Evolutionary conservation across 2,797 vertebrate species (phyloP), one percentile per base, ranked within the genome.

Genomic region (Ctenosaura bakeri): DNA sequence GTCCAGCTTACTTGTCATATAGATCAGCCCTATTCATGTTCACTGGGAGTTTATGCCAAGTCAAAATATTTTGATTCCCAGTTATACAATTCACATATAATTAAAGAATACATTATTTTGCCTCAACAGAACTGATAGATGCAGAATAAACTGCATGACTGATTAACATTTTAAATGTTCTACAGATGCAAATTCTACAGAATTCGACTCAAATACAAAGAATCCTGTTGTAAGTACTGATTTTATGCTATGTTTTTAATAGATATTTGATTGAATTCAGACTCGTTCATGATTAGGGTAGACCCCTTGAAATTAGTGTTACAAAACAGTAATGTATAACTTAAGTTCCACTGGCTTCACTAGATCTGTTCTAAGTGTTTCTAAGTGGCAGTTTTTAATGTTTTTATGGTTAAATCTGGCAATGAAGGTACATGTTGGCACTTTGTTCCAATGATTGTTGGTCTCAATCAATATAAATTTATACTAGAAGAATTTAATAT

Each of bases 111-210:
- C 14, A n/a, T 13, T 18, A 42, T 46, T 8, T 71, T 77, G 78
- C 38, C 66, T 46, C 24, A 18, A 2, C 78, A 90, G 6, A 89
- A n/a, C 42, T 91, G 26, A 59, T 93, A 5, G 26, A 26, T 85
- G 46, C 26, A 80, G 85, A 91, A 59, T 22, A 77, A 64, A 92
- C 54, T 83, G 18, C 88, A 87, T 35, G 83, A 24, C 73, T 64
- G n/a, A 73, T 13, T 62, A 84, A 22, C 14, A 1, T 79, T 83
- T 90, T 90, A 59, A 88, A 84, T 81, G 86, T 76, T 20, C 94
- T 94, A 79, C 92, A 98, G 98, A 98, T 97, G 98, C 98, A 69
- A 96, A 98, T 95, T 98, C 97, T 92, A 98, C 97, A 90, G 97
- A 98, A 94, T 98, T 98, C 95, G 96, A 98, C 77, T 94, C 97